Base-by-base conservation (phyloP, 2,888 invertebrate genomes). In the Phalera bucephala region DNA sequence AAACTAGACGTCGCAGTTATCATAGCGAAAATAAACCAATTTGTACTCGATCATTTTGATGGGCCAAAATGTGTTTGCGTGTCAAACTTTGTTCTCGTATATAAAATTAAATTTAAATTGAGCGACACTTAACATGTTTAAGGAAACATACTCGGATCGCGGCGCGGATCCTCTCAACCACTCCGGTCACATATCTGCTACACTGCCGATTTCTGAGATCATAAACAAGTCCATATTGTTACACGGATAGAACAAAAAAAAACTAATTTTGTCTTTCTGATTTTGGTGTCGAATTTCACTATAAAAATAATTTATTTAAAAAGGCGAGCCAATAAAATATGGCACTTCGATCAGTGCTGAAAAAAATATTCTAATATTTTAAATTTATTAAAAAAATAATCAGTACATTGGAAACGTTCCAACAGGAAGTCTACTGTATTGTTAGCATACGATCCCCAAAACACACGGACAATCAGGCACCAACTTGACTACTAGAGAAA, bases 251-350 rank as follows among this genome's bases (percentile, higher is more conserved):
- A 78, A 75, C 62, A 67, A 76, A 76, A 67, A 76, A 76, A 70
- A 64, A 60, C 40, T 25, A 71, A 64, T 60, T 72, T 80, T 70
- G 78, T 80, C 80, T 79, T 80, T 80, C 70, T 62, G 71, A 77
- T 81, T 89, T 89, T 89, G 88, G 88, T 85, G 78, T 87, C 86
- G 65, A 84, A 85, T 84, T 87, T 83, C 74, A 82, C 87, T 85
- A 85, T 64, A 70, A 77, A 71, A 77, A 76, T 59, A 64, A 61
- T 75, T 78, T 70, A 77, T 63, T 64, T 52, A 57, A 57, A 74
- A 76, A 64, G 75, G 72, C 75, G 76, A 84, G 84, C 88, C 87
- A 86, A 84, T 84, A 79, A 76, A 78, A 83, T 85, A 88, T 88
- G 88, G 89, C 88, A 88, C 88, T 85, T 69, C 63, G 33, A 63